Conservation (phyloP, 2,113 vertebrate genomes). For the Egretta garzetta region DNA sequence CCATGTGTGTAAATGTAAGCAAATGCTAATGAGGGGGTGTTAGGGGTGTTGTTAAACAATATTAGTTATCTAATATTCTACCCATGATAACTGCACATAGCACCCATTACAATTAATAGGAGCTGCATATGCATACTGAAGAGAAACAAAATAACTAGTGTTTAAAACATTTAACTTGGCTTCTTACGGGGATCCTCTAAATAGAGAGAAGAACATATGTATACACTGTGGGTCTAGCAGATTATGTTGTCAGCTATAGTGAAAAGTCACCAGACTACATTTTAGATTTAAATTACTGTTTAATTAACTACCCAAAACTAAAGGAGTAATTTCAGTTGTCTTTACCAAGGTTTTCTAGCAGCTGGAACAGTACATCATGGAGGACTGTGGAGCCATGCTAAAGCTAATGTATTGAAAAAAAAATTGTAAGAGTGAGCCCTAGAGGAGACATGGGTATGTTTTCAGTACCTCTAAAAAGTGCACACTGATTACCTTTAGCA, state of each 20-base stretch:
- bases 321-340: background rate
- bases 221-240: background rate
- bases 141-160: background rate
- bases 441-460: background rate
- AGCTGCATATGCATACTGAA: background rate
- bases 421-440: background rate
- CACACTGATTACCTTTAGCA: background rate
- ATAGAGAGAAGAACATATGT: background rate
- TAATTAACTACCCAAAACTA: background rate
- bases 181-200: background rate
- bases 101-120: background rate
- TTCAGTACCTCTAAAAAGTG: background rate
- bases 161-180: background rate
- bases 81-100: background rate
- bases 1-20: background rate
- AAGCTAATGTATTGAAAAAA: background rate
- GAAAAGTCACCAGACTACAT: background rate
- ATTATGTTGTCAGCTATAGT: background rate
- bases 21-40: background rate
- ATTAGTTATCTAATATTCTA: background rate
- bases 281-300: background rate
- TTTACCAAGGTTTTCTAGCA: background rate
- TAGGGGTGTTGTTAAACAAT: background rate
- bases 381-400: background rate
- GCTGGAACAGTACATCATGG: background rate